Base-by-base conservation (phyloP, 2,113 vertebrate genomes). In the Megaptera novaeangliae region DNA sequence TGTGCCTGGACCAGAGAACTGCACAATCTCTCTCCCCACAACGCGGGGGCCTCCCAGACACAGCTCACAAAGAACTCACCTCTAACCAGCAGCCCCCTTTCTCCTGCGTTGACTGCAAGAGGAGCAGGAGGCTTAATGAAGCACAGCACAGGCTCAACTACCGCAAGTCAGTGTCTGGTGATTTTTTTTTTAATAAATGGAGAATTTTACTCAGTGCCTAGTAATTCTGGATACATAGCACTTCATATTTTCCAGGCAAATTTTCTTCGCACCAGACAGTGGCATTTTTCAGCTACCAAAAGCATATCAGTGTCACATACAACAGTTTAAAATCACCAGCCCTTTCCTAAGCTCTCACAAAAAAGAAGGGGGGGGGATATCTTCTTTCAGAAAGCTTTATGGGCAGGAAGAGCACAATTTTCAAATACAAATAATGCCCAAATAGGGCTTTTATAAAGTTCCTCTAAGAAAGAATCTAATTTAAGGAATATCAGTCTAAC, bases 251-350 rank as follows among this genome's bases (percentile, higher is more conserved):
- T 68, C 71, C 34, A 77, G 69, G 94, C 64, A 97, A 97, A 93
- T 52, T 93, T 63, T 96, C 96, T 95, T 91, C 14, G 5, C 5
- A 72, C 34, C 87, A 96, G 92, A 61, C 80, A 80, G 80, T 46
- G 55, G 71, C 91, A 94, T 97, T 96, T 95, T 95, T 96, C 81
- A 88, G 31, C 75, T 95, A 96, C 75, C 69, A 91, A 96, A 88
- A 88, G 84, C 61, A 14, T 52, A 95, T 95, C 97, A 74, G 66
- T 95, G 94, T 96, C 89, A 97, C 63, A 75, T 9, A 83, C 59
- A 75, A 86, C 9, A 15, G 88, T 96, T 97, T 77, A 83, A 97
- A 97, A 96, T 97, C 46, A 72, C 41, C 61, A 94, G 77, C 31
- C 88, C 44, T 87, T 86, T 96, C 57, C 74, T 31, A 90, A 90